Evolutionary conservation across 2,797 vertebrate species (phyloP).

Genomic region (Artibeus lituratus): DNA sequence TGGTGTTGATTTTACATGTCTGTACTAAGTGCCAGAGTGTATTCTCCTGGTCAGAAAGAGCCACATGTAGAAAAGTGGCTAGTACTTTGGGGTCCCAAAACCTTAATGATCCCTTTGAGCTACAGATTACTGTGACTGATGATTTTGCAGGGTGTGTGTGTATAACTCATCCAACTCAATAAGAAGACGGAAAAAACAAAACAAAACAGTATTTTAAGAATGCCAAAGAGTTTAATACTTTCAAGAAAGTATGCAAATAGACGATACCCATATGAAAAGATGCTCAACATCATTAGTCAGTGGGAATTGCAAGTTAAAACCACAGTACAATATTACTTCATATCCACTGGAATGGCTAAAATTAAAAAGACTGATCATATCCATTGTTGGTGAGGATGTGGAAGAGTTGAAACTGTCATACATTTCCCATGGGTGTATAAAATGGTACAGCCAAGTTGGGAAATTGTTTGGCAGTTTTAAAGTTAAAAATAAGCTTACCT

Average conservation of each 20-base stretch:
- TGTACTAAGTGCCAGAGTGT: not conserved
- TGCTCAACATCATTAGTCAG: not conserved
- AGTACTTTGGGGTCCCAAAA: not conserved
- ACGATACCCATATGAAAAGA: not conserved
- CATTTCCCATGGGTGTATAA: not conserved
- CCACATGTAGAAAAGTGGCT: not conserved
- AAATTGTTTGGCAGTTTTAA: not conserved
- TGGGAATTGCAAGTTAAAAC: not conserved
- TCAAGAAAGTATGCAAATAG: not conserved
- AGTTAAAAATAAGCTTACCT: constrained; percentile 33
- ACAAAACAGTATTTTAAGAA: not conserved
- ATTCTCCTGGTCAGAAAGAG: not conserved
- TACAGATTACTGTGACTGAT: not conserved
- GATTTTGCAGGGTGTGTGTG: not conserved
- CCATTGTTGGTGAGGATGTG: not conserved
- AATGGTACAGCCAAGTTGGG: not conserved
- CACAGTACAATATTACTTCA: not conserved
- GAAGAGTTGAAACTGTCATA: not conserved
- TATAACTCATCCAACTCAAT: not conserved
- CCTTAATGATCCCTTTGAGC: not conserved
- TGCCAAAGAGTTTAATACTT: not conserved
- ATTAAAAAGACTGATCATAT: not conserved
- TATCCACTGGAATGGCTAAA: not conserved
- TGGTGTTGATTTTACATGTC: not conserved
- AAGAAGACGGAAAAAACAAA: not conserved